Conservation (phyloP, 2,113 vertebrate species). For the Holacanthus passer region DNA sequence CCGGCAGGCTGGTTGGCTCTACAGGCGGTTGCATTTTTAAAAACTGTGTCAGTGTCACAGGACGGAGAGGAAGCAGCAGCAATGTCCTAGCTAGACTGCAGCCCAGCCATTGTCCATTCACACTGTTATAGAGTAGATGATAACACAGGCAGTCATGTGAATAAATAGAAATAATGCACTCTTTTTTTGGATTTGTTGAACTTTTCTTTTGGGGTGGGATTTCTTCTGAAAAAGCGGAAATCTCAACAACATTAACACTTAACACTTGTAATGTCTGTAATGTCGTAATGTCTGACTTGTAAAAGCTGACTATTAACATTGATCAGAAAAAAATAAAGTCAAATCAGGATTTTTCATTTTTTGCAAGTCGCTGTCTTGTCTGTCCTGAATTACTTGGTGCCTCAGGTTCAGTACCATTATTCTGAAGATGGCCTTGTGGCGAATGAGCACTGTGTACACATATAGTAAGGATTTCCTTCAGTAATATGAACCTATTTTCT, state of each 20-base stretch:
- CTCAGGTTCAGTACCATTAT: conserved; percentile 5
- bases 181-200: background rate
- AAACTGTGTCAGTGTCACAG: conserved; percentile 72
- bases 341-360: conserved; percentile 5
- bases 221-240: background rate
- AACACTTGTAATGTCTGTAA: too few relatives aligned
- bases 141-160: background rate
- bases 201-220: background rate
- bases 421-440: background rate
- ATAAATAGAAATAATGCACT: background rate
- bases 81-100: background rate
- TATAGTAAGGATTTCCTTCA: conserved; percentile 17
- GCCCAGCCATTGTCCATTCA: conserved; percentile 17
- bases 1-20: conserved; percentile 37
- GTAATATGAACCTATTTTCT: conserved; percentile 23
- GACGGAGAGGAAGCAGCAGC: conserved; percentile 30
- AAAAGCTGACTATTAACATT: background rate
- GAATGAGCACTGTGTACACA: background rate
- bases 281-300: too few relatives aligned
- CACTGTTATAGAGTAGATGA: background rate
- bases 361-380: background rate
- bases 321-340: background rate
- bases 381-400: background rate
- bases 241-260: background rate
- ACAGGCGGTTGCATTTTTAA: conserved; percentile 59